These are phyloP conservation scores for Clarias platycephalus DNA, from an alignment of 2,797 vertebrate genomes.

Conservation along the genomic window DNA sequence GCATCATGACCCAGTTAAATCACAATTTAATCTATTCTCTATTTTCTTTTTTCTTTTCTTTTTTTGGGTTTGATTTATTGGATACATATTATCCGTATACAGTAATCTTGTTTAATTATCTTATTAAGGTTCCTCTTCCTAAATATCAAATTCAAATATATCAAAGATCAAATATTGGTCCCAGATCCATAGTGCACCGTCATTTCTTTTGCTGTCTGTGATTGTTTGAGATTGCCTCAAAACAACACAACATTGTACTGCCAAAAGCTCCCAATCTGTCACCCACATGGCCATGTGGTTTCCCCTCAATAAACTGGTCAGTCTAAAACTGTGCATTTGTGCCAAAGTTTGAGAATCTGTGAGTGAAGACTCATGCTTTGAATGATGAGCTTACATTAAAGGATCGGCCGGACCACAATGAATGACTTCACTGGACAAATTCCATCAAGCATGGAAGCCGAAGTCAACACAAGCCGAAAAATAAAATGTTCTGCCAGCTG, in stretches of 20 bases:
- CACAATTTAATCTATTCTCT: background rate
- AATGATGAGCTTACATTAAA: background rate
- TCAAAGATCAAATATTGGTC: background rate
- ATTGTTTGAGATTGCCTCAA: conserved; percentile 16
- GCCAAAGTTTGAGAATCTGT: conserved; percentile 15
- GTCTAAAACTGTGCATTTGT: conserved; percentile 28
- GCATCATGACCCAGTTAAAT: background rate
- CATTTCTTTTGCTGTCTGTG: background rate
- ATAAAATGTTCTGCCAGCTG: background rate
- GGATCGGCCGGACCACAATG: background rate
- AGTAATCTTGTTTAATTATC: background rate
- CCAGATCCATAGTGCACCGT: background rate
- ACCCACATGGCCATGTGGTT: conserved; percentile 28
- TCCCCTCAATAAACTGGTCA: conserved; percentile 28
- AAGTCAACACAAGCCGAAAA: background rate
- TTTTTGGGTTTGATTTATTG: background rate
- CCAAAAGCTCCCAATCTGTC: conserved; percentile 35
- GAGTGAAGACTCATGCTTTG: background rate
- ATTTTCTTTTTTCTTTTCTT: background rate
- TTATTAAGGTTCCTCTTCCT: background rate
- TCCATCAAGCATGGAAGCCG: no score
- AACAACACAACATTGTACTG: conserved; percentile 9
- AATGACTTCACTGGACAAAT: conserved; percentile 4
- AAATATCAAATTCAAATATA: background rate
- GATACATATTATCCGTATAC: background rate